Evolutionary conservation across 2,113 vertebrate species (phyloP).

Genomic region (Coracopsis vasa): DNA sequence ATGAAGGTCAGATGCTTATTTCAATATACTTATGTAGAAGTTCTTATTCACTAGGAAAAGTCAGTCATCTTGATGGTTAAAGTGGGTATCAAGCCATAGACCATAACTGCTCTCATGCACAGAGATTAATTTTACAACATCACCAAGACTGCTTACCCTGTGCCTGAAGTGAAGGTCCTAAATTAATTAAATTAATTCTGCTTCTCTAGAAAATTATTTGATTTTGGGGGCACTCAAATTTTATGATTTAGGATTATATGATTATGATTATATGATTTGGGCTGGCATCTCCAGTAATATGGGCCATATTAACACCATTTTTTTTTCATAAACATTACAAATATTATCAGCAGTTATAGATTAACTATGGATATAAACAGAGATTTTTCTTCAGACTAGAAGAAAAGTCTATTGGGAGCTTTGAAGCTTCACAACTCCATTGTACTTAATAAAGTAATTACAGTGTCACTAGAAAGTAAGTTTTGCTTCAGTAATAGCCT

Average conservation of each 20-base stretch:
- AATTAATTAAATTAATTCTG: not conserved
- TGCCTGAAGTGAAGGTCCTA: not conserved
- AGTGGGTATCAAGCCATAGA: not conserved
- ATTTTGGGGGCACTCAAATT: not conserved
- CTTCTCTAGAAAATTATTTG: not conserved
- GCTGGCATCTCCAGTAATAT: not conserved
- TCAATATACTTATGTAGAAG: not conserved
- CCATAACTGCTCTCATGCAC: not conserved
- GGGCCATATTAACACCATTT: not conserved
- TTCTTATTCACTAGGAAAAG: not conserved
- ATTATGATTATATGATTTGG: not conserved
- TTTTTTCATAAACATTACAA: not conserved
- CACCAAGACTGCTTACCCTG: not conserved
- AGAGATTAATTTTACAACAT: not conserved
- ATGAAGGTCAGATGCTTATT: not conserved
- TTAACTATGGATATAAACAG: not conserved
- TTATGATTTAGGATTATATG: not conserved
- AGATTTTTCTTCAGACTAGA: not conserved
- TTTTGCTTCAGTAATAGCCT: conserved; percentile 31
- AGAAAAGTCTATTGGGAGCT: not conserved
- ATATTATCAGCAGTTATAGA: not conserved
- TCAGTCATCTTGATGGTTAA: not conserved
- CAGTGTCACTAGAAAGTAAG: not conserved
- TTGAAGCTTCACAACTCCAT: conserved; percentile 1
- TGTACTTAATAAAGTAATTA: conserved; percentile 25